These are phyloP conservation scores for Apomyelois bistriatella DNA, from an alignment of 2,888 invertebrate genomes.

Conservation along the genomic window DNA sequence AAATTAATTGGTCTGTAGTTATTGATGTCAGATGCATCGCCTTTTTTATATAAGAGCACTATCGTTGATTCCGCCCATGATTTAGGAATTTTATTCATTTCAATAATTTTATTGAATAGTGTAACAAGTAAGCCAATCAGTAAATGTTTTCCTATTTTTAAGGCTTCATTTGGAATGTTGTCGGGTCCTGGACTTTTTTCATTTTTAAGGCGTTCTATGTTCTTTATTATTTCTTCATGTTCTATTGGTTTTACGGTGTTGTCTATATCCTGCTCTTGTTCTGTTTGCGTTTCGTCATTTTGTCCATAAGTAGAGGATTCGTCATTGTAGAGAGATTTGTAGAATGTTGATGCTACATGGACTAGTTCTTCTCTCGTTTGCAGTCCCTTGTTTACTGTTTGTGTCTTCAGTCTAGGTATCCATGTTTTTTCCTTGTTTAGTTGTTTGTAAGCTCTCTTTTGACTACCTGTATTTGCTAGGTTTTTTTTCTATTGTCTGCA, in stretches of 20 bases:
- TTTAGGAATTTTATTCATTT: background rate
- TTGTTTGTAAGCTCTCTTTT: background rate
- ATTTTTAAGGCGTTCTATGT: slow-evolving; percentile 7
- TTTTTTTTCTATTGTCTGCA: background rate
- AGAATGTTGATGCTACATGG: background rate
- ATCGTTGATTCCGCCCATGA: background rate
- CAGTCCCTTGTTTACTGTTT: background rate
- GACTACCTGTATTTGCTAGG: background rate
- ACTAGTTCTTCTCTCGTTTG: background rate
- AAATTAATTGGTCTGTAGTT: background rate
- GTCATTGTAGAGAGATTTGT: background rate
- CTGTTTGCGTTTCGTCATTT: background rate
- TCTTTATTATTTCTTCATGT: background rate
- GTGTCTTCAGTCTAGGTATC: background rate
- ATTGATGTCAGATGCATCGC: background rate
- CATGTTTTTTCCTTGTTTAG: background rate
- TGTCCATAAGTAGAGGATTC: background rate
- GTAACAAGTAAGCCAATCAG: background rate
- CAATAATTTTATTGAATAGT: background rate
- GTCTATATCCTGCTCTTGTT: background rate
- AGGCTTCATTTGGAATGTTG: slow-evolving; percentile 14
- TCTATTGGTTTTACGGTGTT: background rate
- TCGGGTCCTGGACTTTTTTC: slow-evolving; percentile 18
- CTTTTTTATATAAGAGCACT: background rate
- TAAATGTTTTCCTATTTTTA: background rate